Base-by-base conservation (phyloP, 2,113 vertebrate species). In the Alosa alosa region DNA sequence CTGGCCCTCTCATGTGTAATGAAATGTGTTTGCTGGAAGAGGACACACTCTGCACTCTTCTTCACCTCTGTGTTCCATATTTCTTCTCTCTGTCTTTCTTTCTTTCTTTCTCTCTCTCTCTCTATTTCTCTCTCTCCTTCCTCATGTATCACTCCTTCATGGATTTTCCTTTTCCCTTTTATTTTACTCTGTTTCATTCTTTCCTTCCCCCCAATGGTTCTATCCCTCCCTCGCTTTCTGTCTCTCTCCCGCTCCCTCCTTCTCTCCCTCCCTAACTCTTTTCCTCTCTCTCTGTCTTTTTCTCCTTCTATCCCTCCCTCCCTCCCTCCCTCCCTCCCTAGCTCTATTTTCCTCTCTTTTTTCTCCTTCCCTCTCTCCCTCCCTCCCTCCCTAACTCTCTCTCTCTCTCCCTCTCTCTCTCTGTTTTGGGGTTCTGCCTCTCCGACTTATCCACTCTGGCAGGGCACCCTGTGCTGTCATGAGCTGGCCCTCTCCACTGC, bases 371-470 rank as follows among this genome's bases (percentile, higher is more conserved):
- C 50, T 15, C 84, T 60, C 36, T 47, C 20, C 52, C 17, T 46
- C 83, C 13, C 83, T 41, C 15, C 11, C 11, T n/a, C 64, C 0
- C 22, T 9, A 78, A 75, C 75, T 25, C 87, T 83, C 86, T 88
- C 46, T 88, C 78, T 81, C 85, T 89, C 36, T 22, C 31, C 11
- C 55, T 81, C 68, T 84, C 86, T 85, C 88, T 83, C 86, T 68
- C 20, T 55, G 22, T 85, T 72, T 60, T 31, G 52, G 90, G 90
- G 93, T 94, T 93, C 89, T 91, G 91, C 91, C 90, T 85, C 0
- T 88, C 89, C 90, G 84, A 90, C 91, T 92, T 89, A 90, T 91
- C 88, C 83, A 55, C 89, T 91, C 86, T 91, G 90, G 90, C 91
- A 84, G 68, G 87, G 87, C 88, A 87, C 90, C 91, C 88, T 50